A percentile compares a stretch with the other conserved stretches of the same genome.
These are phyloP conservation scores for Geopemphigus sp. DNA, from an alignment of 1,140 invertebrate genomes.

Conservation along the genomic window DNA sequence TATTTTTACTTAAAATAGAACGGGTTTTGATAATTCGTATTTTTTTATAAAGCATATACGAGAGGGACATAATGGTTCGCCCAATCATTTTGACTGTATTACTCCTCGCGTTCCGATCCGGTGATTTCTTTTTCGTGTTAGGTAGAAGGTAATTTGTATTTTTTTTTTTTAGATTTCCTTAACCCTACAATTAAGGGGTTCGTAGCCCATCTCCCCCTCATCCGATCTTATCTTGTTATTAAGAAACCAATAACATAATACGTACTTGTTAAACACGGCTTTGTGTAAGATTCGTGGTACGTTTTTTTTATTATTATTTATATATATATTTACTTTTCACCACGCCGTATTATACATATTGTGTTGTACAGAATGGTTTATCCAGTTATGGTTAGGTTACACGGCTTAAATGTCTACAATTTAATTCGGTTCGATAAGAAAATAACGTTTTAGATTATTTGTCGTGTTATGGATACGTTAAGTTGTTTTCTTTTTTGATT, in stretches of 20 bases:
- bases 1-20: neutral
- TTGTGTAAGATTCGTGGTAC: neutral
- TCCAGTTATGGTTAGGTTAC: neutral
- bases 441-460: neutral
- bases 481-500: too few relatives aligned
- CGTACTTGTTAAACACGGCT: conserved; percentile 11
- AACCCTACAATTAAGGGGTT: conserved; percentile 28
- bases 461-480: too few relatives aligned
- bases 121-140: conserved; percentile 16
- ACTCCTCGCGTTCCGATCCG: neutral
- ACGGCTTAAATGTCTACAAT: neutral
- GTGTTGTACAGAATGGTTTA: neutral
- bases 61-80: neutral
- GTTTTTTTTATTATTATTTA: conserved; percentile 6
- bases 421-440: neutral
- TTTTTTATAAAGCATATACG: neutral
- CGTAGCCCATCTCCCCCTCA: neutral
- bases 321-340: conserved; percentile 1
- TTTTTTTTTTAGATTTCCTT: conserved; percentile 10
- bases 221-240: conserved; percentile 24
- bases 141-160: conserved; percentile 5
- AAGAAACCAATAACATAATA: conserved; percentile 22
- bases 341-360: neutral
- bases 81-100: conserved; percentile 5
- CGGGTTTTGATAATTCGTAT: neutral